phyloP scores from a whole-genome alignment of 2,113 vertebrate species.

The Elephantulus edwardii region DNA sequence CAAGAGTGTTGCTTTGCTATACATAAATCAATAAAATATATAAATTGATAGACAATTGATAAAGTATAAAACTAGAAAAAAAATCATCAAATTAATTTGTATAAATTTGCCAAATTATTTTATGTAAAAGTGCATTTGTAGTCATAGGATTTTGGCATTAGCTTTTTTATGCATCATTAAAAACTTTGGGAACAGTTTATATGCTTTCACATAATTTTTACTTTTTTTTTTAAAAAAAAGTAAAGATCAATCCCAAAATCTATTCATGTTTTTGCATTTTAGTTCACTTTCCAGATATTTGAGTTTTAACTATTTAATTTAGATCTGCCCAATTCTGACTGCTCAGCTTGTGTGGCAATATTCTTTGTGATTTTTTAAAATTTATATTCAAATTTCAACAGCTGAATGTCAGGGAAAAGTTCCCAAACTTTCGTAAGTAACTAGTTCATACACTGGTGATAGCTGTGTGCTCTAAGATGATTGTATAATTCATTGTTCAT shows the following conservation, averaged over 20 bases:
- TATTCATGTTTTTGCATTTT: not conserved
- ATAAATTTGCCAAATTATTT: not conserved
- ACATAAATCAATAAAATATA: too few relatives aligned
- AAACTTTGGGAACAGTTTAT: not conserved
- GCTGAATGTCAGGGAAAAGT: not conserved
- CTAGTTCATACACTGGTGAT: not conserved
- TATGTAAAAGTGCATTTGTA: not conserved
- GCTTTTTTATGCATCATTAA: not conserved
- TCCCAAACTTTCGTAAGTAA: not conserved
- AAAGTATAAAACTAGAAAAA: too few relatives aligned
- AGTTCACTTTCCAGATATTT: constrained; percentile 24
- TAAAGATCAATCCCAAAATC: not conserved
- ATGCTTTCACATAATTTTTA: not conserved
- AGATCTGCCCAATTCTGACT: not conserved
- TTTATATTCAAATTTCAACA: not conserved
- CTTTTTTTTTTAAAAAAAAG: constrained; percentile 19
- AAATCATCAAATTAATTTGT: not conserved
- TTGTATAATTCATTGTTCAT: constrained; percentile 6
- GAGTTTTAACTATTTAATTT: not conserved
- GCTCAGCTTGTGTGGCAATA: not conserved
- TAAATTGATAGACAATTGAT: too few relatives aligned
- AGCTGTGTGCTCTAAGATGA: not conserved
- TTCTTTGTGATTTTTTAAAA: not conserved
- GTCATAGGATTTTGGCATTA: not conserved
- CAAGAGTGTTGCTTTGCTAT: too few relatives aligned